Percentiles rank a stretch among this genome's conserved stretches.
Conservation (phyloP, 2,888 invertebrate genomes). For the Stomorhina lunata region DNA sequence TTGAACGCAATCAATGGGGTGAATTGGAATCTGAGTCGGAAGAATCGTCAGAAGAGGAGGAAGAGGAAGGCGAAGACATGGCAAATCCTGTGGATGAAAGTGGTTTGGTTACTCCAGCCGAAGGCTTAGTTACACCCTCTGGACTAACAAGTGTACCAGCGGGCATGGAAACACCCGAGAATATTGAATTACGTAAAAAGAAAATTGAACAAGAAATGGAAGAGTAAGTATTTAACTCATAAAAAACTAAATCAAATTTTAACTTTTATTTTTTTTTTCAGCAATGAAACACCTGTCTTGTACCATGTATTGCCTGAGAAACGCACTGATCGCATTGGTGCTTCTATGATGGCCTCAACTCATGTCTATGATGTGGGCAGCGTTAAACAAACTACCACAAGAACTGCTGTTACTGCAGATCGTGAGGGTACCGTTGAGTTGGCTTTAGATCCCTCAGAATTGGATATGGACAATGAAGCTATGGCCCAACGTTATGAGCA, state of each 20-base stretch:
- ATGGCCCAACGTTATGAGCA: conserved; percentile 98
- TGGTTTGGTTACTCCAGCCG: conserved; percentile 95
- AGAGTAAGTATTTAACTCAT: conserved; percentile 82
- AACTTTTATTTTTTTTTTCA: conserved; percentile 74
- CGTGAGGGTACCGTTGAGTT: conserved; percentile 91
- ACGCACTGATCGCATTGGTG: conserved; percentile 92
- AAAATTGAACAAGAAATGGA: conserved; percentile 98
- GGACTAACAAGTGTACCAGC: conserved; percentile 94
- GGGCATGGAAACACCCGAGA: conserved; percentile 98
- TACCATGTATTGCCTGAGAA: conserved; percentile 98
- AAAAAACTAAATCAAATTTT: conserved; percentile 22
- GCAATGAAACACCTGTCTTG: conserved; percentile 94
- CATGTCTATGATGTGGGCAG: conserved; percentile 97
- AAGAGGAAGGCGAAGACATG: conserved; percentile 83
- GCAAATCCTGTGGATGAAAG: conserved; percentile 85
- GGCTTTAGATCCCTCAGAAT: conserved; percentile 97
- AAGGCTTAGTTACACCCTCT: conserved; percentile 96
- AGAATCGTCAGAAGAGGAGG: conserved; percentile 84
- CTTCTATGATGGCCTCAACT: conserved; percentile 98
- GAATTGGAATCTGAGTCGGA: conserved; percentile 94
- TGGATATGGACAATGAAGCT: conserved; percentile 96
- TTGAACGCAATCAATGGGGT: conserved; percentile 97
- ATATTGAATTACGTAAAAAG: conserved; percentile 98
- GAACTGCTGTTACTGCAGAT: conserved; percentile 78
- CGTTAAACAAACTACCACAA: conserved; percentile 81